Conservation (phyloP, 2,888 invertebrate genomes). For the Siphonodentalium dalli region DNA sequence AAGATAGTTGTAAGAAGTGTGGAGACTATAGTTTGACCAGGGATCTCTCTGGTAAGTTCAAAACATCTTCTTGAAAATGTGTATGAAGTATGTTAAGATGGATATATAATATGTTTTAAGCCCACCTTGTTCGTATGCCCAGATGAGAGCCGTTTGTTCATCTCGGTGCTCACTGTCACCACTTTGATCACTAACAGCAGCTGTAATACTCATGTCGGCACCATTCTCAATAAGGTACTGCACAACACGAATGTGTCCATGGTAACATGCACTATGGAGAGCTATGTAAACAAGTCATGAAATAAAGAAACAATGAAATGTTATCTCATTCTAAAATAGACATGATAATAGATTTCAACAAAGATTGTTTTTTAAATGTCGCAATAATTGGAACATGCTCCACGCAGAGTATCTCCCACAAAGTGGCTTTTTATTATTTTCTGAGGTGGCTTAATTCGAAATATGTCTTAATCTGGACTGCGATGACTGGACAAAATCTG, state of each 20-base stretch:
- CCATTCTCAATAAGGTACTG: slow-evolving; percentile 67
- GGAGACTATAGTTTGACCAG: no score
- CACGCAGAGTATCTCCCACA: not conserved
- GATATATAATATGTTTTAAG: no score
- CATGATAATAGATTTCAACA: not conserved
- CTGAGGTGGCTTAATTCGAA: no score
- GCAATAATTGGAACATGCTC: not conserved
- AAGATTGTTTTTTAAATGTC: not conserved
- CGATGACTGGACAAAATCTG: no score
- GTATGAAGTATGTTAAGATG: no score
- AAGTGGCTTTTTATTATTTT: no score
- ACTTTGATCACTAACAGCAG: slow-evolving; percentile 52
- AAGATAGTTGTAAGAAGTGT: no score
- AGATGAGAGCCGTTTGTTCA: slow-evolving; percentile 66
- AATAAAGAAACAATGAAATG: not conserved
- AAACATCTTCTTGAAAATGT: no score
- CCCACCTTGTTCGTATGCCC: slow-evolving; percentile 67
- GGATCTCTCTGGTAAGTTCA: no score
- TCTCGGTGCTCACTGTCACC: slow-evolving; percentile 58
- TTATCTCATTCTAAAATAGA: not conserved
- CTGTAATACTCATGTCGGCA: slow-evolving; percentile 66
- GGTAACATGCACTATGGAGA: slow-evolving; percentile 67
- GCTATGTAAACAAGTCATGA: slow-evolving; percentile 46
- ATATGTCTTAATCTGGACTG: no score
- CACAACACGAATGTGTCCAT: slow-evolving; percentile 66